Evolutionary conservation across 2,888 invertebrate species (phyloP).

Genomic region (Hipparchia sbordonii): DNA sequence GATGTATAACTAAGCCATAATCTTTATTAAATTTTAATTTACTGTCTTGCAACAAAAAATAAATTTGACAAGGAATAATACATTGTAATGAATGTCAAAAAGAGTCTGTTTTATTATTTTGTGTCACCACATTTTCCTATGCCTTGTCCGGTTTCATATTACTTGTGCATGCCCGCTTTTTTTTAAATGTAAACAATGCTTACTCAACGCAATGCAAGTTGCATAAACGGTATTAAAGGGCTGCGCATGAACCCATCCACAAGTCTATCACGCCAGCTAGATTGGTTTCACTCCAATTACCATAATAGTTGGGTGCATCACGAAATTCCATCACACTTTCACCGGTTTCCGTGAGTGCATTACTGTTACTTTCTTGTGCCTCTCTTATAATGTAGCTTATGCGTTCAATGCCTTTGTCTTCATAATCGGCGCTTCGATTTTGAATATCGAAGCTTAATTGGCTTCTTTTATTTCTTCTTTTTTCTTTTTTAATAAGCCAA

Average conservation of each 20-base stretch:
- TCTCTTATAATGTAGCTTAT: constrained; percentile 22
- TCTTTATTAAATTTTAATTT: no score
- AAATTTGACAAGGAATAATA: no score
- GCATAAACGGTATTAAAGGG: background rate
- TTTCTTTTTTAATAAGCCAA: no score
- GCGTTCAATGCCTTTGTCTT: background rate
- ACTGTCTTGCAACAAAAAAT: no score
- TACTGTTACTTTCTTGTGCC: constrained; percentile 62
- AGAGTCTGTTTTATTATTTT: no score
- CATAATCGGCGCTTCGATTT: background rate
- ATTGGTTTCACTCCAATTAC: constrained; percentile 69
- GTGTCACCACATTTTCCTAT: background rate
- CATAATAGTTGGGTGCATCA: constrained; percentile 63
- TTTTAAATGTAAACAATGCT: background rate
- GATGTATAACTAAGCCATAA: no score
- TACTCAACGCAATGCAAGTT: background rate
- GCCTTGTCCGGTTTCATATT: background rate
- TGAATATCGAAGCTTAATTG: background rate
- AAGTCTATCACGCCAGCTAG: constrained; percentile 29
- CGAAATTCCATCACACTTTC: constrained; percentile 73
- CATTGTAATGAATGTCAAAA: no score
- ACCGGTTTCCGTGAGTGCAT: constrained; percentile 53
- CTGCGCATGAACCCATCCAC: constrained; percentile 24
- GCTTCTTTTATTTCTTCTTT: background rate
- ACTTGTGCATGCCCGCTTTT: background rate